A percentile compares a stretch with the other conserved stretches of the same genome.
These are phyloP conservation scores for Aporophyla lueneburgensis DNA, from an alignment of 2,888 invertebrate species.

Conservation along the genomic window DNA sequence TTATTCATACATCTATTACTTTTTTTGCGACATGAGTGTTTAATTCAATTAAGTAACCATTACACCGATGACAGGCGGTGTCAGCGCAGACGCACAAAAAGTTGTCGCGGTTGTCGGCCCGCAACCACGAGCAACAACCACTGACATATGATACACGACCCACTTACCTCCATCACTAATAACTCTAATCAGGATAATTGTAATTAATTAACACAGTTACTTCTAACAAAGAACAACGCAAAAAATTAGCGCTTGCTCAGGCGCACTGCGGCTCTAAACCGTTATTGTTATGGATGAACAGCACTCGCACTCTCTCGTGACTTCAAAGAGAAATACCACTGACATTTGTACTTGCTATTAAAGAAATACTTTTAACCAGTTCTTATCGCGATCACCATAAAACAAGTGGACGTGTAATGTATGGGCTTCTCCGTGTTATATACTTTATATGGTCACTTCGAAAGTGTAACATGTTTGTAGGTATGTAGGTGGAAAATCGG, in stretches of 20 bases:
- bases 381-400: constrained; percentile 67
- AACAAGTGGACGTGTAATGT: constrained; percentile 63
- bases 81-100: constrained; percentile 82
- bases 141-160: constrained; percentile 78
- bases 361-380: constrained; percentile 62
- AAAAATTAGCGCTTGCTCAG: constrained; percentile 72
- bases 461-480: constrained; percentile 56
- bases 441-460: constrained; percentile 45
- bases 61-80: constrained; percentile 80
- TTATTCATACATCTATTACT: constrained; percentile 63
- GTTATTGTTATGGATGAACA: constrained; percentile 78
- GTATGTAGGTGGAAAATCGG: constrained; percentile 60
- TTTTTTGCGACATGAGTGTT: constrained; percentile 70
- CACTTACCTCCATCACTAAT: constrained; percentile 80
- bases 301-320: constrained; percentile 72
- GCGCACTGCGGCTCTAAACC: constrained; percentile 66
- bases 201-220: constrained; percentile 86
- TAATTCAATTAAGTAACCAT: constrained; percentile 86
- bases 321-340: constrained; percentile 68
- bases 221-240: constrained; percentile 76
- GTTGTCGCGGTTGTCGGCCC: constrained; percentile 69
- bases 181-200: constrained; percentile 83
- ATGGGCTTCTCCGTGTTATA: constrained; percentile 56
- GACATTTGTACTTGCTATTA: constrained; percentile 62
- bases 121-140: constrained; percentile 63